Percentiles rank a stretch among this genome's conserved stretches.
These are phyloP conservation scores for Pituophis catenifer DNA, from an alignment of 2,113 vertebrate species.

Conservation along the genomic window DNA sequence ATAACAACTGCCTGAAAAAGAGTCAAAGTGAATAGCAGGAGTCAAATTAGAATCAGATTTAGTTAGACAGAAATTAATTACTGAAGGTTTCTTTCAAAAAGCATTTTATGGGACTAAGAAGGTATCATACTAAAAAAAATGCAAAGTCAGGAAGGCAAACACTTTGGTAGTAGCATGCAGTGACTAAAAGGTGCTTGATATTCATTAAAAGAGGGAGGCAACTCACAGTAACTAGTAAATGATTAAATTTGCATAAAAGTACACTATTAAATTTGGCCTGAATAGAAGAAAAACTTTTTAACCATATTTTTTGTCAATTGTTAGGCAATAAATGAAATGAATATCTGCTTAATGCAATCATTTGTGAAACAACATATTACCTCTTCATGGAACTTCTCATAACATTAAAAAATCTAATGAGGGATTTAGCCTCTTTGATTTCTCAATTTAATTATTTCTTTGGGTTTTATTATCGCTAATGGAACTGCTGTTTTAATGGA, in stretches of 20 bases:
- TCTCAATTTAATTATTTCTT: background rate
- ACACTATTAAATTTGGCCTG: slow-evolving; percentile 40
- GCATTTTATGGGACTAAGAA: slow-evolving; percentile 23
- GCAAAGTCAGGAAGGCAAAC: background rate
- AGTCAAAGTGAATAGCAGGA: slow-evolving; percentile 6
- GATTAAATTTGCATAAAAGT: slow-evolving; percentile 50
- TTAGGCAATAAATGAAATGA: slow-evolving; percentile 20
- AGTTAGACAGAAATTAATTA: slow-evolving; percentile 42
- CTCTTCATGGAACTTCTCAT: background rate
- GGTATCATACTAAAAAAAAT: background rate
- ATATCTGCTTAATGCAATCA: background rate
- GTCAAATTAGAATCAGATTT: slow-evolving; percentile 20
- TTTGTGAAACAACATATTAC: slow-evolving; percentile 4
- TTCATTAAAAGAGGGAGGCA: slow-evolving; percentile 46
- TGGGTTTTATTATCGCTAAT: background rate
- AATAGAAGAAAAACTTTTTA: slow-evolving; percentile 36
- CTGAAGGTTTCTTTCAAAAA: slow-evolving; percentile 20
- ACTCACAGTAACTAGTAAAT: slow-evolving; percentile 44
- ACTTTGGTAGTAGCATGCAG: slow-evolving; percentile 26
- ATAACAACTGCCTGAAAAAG: slow-evolving; percentile 17
- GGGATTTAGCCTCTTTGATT: background rate
- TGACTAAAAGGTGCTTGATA: slow-evolving; percentile 42
- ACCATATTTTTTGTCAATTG: slow-evolving; percentile 24
- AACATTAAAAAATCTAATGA: background rate
- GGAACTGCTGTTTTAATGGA: background rate